phyloP scores from a whole-genome alignment of 2,797 vertebrate species.

The Nannoperca obscura region DNA sequence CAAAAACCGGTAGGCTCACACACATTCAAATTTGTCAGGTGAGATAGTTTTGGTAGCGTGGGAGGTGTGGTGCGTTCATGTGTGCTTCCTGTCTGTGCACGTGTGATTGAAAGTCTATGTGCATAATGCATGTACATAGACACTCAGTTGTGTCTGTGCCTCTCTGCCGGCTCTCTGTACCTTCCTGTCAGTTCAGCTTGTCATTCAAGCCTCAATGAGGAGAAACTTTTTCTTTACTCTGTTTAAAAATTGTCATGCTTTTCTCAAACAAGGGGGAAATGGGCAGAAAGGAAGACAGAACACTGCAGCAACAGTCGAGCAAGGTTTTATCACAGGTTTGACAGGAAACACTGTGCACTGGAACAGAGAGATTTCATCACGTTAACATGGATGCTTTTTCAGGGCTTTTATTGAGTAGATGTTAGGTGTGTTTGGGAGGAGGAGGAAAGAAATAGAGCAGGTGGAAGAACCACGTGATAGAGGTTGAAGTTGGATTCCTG shows the following conservation, averaged over 20 bases:
- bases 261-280: slow-evolving; percentile 56
- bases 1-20: slow-evolving; percentile 61
- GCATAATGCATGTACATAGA: slow-evolving; percentile 53
- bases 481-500: slow-evolving; percentile 7
- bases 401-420: slow-evolving; percentile 2
- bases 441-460: slow-evolving; percentile 7
- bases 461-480: not conserved
- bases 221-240: slow-evolving; percentile 71
- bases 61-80: slow-evolving; percentile 65
- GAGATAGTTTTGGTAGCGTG: slow-evolving; percentile 74
- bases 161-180: slow-evolving; percentile 49
- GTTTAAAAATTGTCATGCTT: slow-evolving; percentile 65
- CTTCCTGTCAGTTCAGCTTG: slow-evolving; percentile 73
- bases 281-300: slow-evolving; percentile 51
- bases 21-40: slow-evolving; percentile 79
- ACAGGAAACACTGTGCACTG: slow-evolving; percentile 48
- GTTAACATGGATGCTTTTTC: slow-evolving; percentile 49
- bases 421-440: slow-evolving; percentile 25
- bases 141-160: slow-evolving; percentile 37
- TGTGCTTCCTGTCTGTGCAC: slow-evolving; percentile 60
- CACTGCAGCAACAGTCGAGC: slow-evolving; percentile 39
- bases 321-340: slow-evolving; percentile 51
- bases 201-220: slow-evolving; percentile 76
- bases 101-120: slow-evolving; percentile 60
- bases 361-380: slow-evolving; percentile 46